These are phyloP conservation scores for Crioceris asparagi DNA, from an alignment of 2,888 invertebrate species.

Conservation along the genomic window DNA sequence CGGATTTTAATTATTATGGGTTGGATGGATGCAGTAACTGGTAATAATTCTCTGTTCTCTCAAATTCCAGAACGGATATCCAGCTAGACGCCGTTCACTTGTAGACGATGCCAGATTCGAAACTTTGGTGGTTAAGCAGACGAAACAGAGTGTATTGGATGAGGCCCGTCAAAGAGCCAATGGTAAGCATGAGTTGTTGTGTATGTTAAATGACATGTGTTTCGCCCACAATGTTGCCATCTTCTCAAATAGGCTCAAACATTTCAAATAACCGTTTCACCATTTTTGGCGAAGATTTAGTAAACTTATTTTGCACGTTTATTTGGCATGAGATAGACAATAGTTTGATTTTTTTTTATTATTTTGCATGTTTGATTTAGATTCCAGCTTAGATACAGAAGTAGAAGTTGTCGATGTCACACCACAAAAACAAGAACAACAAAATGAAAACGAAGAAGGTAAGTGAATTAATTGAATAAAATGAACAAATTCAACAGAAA, in stretches of 20 bases:
- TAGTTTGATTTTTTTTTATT: conserved; percentile 22
- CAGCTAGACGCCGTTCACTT: conserved; percentile 86
- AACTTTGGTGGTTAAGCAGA: conserved; percentile 89
- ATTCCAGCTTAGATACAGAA: conserved; percentile 37
- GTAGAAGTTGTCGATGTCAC: conserved; percentile 30
- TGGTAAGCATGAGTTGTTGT: conserved; percentile 48
- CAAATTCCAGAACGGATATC: conserved; percentile 85
- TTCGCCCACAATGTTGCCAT: too few species aligned
- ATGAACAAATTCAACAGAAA: too few species aligned
- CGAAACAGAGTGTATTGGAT: conserved; percentile 83
- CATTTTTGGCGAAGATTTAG: too few species aligned
- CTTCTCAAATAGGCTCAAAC: too few species aligned
- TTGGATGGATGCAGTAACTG: too few species aligned
- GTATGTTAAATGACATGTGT: too few species aligned
- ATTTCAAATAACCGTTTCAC: too few species aligned
- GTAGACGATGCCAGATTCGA: conserved; percentile 98
- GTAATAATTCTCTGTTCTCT: too few species aligned
- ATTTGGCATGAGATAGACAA: conserved; percentile 20
- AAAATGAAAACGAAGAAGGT: conserved; percentile 24
- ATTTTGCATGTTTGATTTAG: conserved; percentile 25
- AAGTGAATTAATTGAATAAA: too few species aligned
- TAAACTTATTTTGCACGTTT: too few species aligned
- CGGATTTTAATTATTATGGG: too few species aligned
- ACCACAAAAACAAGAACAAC: conserved; percentile 21
- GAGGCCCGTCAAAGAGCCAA: conserved; percentile 82